Evolutionary conservation across 2,113 vertebrate genomes (phyloP).

Genomic region (Seriola dumerili): DNA sequence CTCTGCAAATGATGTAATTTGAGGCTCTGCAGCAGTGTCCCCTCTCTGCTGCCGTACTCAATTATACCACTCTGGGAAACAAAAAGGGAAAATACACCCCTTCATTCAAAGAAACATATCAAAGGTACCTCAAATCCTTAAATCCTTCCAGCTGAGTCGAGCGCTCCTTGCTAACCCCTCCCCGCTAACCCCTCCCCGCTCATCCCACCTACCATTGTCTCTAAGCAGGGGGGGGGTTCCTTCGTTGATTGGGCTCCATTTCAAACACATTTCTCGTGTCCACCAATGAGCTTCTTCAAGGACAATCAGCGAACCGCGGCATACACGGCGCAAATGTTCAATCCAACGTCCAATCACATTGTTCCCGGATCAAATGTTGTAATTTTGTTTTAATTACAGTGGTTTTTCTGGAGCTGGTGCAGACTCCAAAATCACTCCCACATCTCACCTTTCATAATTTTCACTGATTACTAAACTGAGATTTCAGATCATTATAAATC

Average conservation of each 20-base stretch:
- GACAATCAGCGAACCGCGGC: constrained; percentile 3
- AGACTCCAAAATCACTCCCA: not conserved
- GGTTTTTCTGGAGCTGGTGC: not conserved
- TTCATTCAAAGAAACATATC: constrained; percentile 60
- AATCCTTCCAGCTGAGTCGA: constrained; percentile 49
- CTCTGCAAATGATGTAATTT: constrained; percentile 69
- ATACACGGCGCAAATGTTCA: not conserved
- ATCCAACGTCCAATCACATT: not conserved
- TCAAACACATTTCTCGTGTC: constrained; percentile 42
- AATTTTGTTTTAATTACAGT: not conserved
- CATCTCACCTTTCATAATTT: not conserved
- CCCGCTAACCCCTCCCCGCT: not conserved
- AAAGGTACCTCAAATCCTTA: constrained; percentile 48
- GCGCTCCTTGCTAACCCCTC: not conserved
- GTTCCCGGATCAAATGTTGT: not conserved
- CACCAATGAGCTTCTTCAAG: constrained; percentile 35
- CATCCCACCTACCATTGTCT: constrained; percentile 41
- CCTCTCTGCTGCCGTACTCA: constrained; percentile 43
- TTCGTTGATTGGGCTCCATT: constrained; percentile 43
- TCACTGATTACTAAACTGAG: not conserved
- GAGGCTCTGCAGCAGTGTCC: constrained; percentile 51
- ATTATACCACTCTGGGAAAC: constrained; percentile 45
- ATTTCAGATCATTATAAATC: not conserved
- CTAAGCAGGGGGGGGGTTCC: not conserved
- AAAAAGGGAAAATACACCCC: constrained; percentile 29